Evolutionary conservation across 2,113 vertebrate species (phyloP).

Genomic region (Furnarius figulus): DNA sequence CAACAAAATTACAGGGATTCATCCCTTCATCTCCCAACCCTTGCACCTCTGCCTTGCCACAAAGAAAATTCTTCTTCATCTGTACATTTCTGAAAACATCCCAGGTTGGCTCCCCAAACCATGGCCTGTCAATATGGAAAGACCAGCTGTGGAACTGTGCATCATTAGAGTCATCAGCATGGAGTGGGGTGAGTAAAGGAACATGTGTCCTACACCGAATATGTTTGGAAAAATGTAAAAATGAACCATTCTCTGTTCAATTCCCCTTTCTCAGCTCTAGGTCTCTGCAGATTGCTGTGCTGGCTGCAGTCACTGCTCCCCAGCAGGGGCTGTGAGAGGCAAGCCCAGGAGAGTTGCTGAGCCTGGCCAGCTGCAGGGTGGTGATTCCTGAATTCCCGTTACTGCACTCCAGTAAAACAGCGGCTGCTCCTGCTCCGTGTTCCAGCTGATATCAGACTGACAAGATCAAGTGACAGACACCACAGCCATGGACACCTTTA

Average conservation of each 20-base stretch:
- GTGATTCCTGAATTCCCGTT: background rate
- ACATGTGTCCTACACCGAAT: background rate
- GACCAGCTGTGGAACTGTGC: background rate
- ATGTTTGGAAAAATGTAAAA: background rate
- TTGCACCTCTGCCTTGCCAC: background rate
- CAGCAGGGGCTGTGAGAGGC: background rate
- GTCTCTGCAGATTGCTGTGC: background rate
- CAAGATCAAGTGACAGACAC: background rate
- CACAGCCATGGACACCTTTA: background rate
- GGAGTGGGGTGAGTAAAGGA: background rate
- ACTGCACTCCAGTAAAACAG: background rate
- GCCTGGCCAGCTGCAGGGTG: background rate
- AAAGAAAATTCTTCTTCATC: background rate
- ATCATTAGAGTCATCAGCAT: accelerated
- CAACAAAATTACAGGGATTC: background rate
- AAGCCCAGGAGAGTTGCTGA: background rate
- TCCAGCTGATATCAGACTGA: background rate
- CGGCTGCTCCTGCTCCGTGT: background rate
- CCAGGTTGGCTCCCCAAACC: background rate
- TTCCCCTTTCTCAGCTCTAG: background rate
- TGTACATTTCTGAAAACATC: background rate
- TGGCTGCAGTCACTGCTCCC: background rate
- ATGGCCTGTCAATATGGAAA: background rate
- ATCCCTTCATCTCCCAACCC: background rate
- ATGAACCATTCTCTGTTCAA: background rate